Conservation (phyloP, 2,113 vertebrate species). For the Dinomys branickii region DNA sequence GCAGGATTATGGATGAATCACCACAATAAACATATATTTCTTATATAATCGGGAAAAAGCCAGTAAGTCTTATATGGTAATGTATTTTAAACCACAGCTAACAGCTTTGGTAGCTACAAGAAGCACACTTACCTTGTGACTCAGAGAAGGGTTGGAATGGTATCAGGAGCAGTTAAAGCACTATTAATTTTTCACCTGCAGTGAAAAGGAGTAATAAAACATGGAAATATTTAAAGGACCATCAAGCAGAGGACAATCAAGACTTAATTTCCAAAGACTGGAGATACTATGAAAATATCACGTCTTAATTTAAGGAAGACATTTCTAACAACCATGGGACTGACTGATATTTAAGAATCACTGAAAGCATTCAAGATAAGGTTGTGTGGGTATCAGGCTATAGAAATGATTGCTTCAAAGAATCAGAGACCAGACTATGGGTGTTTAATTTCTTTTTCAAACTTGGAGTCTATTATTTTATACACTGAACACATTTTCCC, state of each 20-base stretch:
- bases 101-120: background rate
- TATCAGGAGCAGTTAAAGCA: background rate
- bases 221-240: background rate
- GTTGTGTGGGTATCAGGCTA: background rate
- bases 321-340: background rate
- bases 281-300: background rate
- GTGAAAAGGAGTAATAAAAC: background rate
- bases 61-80: background rate
- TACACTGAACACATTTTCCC: conserved; percentile 7
- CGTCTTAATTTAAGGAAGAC: conserved; percentile 19
- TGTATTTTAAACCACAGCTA: background rate
- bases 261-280: background rate
- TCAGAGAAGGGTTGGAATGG: background rate
- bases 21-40: background rate
- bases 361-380: background rate
- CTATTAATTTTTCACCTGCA: background rate
- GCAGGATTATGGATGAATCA: background rate
- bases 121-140: background rate
- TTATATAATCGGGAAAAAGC: background rate
- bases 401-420: background rate
- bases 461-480: conserved; percentile 22
- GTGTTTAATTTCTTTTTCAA: background rate
- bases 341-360: background rate
- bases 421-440: background rate
- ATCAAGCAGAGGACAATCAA: background rate